phyloP scores from a whole-genome alignment of 2,888 invertebrate species.

The Autographa gamma region DNA sequence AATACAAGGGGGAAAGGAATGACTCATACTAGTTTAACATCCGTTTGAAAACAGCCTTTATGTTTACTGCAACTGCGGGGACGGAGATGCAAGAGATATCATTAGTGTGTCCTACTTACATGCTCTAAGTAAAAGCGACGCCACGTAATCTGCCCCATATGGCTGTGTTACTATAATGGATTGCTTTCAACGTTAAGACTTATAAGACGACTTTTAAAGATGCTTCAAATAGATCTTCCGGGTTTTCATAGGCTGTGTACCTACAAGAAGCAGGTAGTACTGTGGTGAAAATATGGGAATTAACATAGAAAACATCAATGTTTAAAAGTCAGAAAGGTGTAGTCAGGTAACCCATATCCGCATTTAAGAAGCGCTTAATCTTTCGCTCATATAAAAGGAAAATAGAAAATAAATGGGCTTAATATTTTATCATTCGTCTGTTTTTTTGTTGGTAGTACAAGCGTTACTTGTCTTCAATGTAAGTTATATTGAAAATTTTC shows the following conservation, averaged over 20 bases:
- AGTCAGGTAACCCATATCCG: neutral
- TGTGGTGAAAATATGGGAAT: no score
- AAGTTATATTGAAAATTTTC: slow-evolving; percentile 53
- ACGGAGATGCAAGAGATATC: slow-evolving; percentile 17
- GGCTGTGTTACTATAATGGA: slow-evolving; percentile 1
- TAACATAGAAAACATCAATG: no score
- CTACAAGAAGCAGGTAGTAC: no score
- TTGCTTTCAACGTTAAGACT: neutral
- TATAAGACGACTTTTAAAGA: neutral
- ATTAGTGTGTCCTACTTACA: slow-evolving; percentile 34
- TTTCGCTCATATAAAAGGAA: neutral
- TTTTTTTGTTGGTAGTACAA: neutral
- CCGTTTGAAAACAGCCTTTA: neutral
- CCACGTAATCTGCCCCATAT: neutral
- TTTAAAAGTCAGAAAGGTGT: no score
- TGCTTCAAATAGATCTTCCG: neutral
- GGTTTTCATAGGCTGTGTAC: no score
- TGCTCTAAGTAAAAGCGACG: slow-evolving; percentile 10
- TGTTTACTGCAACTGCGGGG: neutral
- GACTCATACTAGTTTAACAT: neutral
- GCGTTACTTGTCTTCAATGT: slow-evolving; percentile 11
- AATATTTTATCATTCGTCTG: no score
- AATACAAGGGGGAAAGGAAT: neutral
- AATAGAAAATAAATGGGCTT: neutral
- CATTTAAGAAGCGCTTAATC: neutral